Evolutionary conservation across 1,140 invertebrate genomes (phyloP).

Genomic region (Drosophila navojoa): DNA sequence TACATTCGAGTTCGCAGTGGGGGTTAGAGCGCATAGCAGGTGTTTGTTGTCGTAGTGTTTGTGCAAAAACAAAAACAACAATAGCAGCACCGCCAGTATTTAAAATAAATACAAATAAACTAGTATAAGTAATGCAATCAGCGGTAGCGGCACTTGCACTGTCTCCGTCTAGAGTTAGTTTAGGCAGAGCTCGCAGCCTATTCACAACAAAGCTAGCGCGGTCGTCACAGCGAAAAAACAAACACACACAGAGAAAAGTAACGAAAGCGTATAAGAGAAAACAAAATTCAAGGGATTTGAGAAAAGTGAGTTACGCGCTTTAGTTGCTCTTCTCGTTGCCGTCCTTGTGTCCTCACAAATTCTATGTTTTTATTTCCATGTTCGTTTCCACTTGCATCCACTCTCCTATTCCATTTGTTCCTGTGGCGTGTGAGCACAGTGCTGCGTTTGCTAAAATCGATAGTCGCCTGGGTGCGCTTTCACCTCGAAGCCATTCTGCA

Average conservation of each 20-base stretch:
- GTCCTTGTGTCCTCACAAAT: conserved; percentile 10
- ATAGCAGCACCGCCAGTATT: conserved; percentile 1
- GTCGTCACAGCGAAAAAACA: not conserved
- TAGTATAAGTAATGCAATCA: not conserved
- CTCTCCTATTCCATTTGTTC: conserved; percentile 7
- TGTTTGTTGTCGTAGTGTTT: conserved; percentile 12
- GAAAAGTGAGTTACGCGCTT: conserved; percentile 23
- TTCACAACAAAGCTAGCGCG: conserved; percentile 24
- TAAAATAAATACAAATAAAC: conserved; percentile 33
- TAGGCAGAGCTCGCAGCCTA: conserved; percentile 20
- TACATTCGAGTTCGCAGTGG: conserved; percentile 12
- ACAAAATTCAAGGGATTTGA: not conserved
- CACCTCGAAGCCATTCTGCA: conserved; percentile 26
- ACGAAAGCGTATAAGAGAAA: not conserved
- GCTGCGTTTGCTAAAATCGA: conserved; percentile 63
- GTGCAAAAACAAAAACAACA: conserved; percentile 36
- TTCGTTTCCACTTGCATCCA: not conserved
- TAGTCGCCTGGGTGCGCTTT: conserved; percentile 40
- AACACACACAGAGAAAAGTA: conserved; percentile 5
- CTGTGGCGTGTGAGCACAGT: conserved; percentile 4
- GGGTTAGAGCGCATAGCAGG: conserved; percentile 1
- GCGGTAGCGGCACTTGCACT: conserved; percentile 10
- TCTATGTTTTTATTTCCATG: conserved; percentile 18
- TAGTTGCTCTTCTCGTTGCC: not conserved
- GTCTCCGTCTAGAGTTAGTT: conserved; percentile 25